Conservation (phyloP, 2,888 invertebrate genomes). For the Stenodema calcarata region DNA sequence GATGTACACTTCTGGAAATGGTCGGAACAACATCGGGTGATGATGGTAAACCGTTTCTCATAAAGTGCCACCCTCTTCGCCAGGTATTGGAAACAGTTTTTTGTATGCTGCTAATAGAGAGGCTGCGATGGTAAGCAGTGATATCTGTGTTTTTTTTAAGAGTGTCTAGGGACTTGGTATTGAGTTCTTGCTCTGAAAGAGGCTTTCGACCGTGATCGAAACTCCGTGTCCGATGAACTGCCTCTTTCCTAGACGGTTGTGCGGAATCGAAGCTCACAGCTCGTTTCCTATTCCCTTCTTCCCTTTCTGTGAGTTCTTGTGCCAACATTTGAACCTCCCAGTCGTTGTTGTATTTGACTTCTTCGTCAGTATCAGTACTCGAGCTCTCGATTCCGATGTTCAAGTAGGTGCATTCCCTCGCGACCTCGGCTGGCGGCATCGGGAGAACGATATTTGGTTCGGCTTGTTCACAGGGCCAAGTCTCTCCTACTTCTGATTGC, state of each 20-base stretch:
- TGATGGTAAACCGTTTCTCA: constrained; percentile 24
- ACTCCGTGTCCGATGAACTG: constrained; percentile 1
- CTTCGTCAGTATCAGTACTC: constrained; percentile 47
- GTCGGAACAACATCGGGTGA: constrained; percentile 53
- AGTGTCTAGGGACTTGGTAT: neutral
- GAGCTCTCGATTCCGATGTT: constrained; percentile 49
- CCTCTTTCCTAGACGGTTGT: constrained; percentile 23
- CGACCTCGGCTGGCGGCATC: too few species aligned
- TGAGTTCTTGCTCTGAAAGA: neutral
- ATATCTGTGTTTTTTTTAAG: neutral
- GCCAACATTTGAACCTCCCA: constrained; percentile 84
- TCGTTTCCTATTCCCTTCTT: constrained; percentile 46
- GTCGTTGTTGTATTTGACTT: constrained; percentile 64
- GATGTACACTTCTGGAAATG: constrained; percentile 12
- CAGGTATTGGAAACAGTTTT: constrained; percentile 32
- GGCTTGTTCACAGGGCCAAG: neutral
- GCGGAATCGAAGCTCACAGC: constrained; percentile 51
- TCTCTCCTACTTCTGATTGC: neutral
- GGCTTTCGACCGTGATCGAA: constrained; percentile 3
- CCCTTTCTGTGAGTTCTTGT: constrained; percentile 66
- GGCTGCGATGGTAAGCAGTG: neutral
- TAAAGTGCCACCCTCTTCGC: constrained; percentile 33
- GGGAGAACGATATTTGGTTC: neutral
- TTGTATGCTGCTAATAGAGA: constrained; percentile 41
- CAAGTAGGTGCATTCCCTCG: constrained; percentile 16